These are phyloP conservation scores for Seira musarum DNA, from an alignment of 2,888 invertebrate species.

Conservation along the genomic window DNA sequence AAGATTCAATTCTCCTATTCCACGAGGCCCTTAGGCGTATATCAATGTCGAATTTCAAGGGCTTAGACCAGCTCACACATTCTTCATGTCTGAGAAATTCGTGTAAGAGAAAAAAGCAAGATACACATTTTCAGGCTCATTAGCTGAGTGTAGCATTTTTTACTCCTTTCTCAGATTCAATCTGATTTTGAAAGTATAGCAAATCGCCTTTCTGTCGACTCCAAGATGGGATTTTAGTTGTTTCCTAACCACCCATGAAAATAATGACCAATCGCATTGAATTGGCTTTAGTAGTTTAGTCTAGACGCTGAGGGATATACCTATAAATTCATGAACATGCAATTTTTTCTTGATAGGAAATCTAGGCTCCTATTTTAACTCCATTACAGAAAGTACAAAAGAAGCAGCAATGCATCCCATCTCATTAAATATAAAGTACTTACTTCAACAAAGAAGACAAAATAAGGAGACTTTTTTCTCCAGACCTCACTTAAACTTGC, in stretches of 20 bases:
- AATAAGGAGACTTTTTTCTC: not conserved
- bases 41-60: constrained; percentile 29
- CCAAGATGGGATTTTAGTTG: constrained; percentile 66
- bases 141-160: constrained; percentile 33
- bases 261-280: constrained; percentile 65
- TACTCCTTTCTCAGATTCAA: constrained; percentile 9
- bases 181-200: constrained; percentile 23
- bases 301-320: not conserved
- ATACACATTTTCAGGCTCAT: constrained; percentile 40
- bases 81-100: not conserved
- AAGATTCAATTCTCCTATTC: no score
- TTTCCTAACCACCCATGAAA: constrained; percentile 68
- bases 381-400: no score
- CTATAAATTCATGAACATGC: not conserved
- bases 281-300: no score
- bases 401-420: constrained; percentile 2
- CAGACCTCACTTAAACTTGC: not conserved
- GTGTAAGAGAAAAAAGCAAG: constrained; percentile 7
- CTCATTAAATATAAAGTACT: constrained; percentile 26
- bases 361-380: no score
- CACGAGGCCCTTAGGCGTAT: constrained; percentile 9
- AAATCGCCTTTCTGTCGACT: constrained; percentile 35
- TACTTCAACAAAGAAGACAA: not conserved
- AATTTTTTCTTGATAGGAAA: no score
- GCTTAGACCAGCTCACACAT: not conserved